Percentiles rank a stretch among this genome's conserved stretches.
Evolutionary conservation across 2,888 invertebrate species (phyloP).

Genomic region (Ctenicera cuprea): DNA sequence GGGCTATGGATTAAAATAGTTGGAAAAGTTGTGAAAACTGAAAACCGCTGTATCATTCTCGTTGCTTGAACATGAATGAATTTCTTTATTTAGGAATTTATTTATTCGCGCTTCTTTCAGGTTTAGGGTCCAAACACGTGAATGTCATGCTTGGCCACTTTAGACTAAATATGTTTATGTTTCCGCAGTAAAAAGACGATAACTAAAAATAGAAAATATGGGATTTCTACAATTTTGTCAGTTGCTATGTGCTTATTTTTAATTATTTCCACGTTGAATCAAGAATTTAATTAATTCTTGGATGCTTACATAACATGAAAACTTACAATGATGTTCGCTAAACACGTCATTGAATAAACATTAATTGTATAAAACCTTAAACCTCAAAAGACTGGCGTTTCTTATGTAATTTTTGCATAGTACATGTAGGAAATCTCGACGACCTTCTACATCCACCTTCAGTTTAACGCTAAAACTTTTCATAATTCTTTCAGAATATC

Average conservation of each 20-base stretch:
- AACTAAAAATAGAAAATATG: constrained; percentile 13
- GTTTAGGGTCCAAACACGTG: constrained; percentile 23
- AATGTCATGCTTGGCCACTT: constrained; percentile 27
- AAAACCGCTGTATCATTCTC: constrained; percentile 11
- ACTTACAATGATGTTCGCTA: constrained; percentile 2
- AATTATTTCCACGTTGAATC: constrained; percentile 16
- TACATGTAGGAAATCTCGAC: too few relatives aligned
- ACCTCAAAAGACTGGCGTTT: background rate
- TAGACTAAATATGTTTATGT: constrained; percentile 29
- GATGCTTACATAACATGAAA: background rate
- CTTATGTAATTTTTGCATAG: background rate
- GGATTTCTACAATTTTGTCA: constrained; percentile 11
- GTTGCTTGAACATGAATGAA: background rate
- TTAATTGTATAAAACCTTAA: constrained; percentile 1
- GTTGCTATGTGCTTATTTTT: constrained; percentile 1
- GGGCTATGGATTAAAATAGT: constrained; percentile 6
- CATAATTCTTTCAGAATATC: too few relatives aligned
- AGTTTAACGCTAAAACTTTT: too few relatives aligned
- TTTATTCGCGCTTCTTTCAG: constrained; percentile 6
- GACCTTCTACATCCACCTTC: too few relatives aligned
- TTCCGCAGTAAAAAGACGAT: constrained; percentile 1
- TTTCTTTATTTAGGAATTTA: background rate
- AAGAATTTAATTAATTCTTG: constrained; percentile 12
- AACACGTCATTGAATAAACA: background rate
- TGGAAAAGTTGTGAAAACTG: background rate